These are phyloP conservation scores for Macrobrachium rosenbergii DNA, from an alignment of 1,140 invertebrate species.

Conservation along the genomic window DNA sequence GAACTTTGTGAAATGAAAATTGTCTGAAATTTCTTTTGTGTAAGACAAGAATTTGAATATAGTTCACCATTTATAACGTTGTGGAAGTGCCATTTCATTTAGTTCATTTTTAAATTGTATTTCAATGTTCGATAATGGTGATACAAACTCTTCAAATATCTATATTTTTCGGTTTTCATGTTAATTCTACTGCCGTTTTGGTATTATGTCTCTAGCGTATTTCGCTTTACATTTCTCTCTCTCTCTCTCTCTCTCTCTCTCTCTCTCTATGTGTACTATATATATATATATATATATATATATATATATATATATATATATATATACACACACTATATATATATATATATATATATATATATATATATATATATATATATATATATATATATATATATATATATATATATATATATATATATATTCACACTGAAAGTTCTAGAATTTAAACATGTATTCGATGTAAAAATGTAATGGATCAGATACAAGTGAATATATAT, in stretches of 20 bases:
- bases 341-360: constrained; percentile 16
- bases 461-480: no score
- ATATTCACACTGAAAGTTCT: no score
- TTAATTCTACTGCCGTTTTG: not conserved
- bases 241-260: constrained; percentile 28
- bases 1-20: no score
- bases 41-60: no score
- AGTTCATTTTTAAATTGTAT: no score
- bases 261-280: not conserved
- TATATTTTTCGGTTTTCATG: not conserved
- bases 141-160: not conserved
- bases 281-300: not conserved
- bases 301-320: not conserved
- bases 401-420: constrained; percentile 20
- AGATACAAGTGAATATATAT: no score
- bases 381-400: not conserved
- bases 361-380: constrained; percentile 12
- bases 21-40: no score
- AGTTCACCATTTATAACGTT: no score
- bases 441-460: no score
- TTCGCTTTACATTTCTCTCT: not conserved
- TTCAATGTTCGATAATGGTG: no score
- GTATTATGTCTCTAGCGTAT: not conserved
- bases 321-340: not conserved
- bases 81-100: no score